Conservation (phyloP, 2,113 vertebrate species). For the Marcusenius ussheri region DNA sequence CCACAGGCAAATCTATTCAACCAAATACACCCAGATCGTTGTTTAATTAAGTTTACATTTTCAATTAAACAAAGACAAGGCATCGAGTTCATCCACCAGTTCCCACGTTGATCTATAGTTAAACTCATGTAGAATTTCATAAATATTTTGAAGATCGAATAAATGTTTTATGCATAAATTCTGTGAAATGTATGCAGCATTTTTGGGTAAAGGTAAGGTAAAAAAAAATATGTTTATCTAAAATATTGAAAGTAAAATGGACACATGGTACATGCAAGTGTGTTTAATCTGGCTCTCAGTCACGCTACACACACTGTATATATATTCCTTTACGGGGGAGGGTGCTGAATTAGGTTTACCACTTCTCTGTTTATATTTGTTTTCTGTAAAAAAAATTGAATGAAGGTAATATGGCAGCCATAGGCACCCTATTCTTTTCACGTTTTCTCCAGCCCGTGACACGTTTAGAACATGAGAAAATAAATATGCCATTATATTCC, state of each 20-base stretch:
- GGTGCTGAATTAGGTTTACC: not conserved
- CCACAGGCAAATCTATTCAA: not conserved
- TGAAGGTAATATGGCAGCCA: not conserved
- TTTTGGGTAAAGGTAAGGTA: not conserved
- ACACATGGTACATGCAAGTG: not conserved
- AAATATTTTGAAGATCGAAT: slow-evolving; percentile 4
- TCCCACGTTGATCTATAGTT: not conserved
- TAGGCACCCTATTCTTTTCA: too few relatives aligned
- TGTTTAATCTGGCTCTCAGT: not conserved
- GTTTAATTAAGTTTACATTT: not conserved
- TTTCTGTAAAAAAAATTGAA: not conserved
- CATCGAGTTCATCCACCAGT: not conserved
- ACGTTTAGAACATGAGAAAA: slow-evolving; percentile 7
- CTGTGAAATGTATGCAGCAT: not conserved
- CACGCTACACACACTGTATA: not conserved
- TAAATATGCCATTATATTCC: not conserved
- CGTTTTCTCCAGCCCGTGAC: not conserved
- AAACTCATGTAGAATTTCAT: not conserved
- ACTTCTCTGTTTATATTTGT: not conserved
- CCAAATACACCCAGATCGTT: not conserved
- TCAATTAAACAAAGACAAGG: slow-evolving; percentile 7
- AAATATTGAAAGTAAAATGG: slow-evolving; percentile 1
- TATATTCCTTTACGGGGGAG: not conserved
- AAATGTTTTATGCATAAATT: slow-evolving; percentile 1
- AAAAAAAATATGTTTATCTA: not conserved